These are phyloP conservation scores for Apoderus coryli DNA, from an alignment of 2,888 invertebrate genomes.

Conservation along the genomic window DNA sequence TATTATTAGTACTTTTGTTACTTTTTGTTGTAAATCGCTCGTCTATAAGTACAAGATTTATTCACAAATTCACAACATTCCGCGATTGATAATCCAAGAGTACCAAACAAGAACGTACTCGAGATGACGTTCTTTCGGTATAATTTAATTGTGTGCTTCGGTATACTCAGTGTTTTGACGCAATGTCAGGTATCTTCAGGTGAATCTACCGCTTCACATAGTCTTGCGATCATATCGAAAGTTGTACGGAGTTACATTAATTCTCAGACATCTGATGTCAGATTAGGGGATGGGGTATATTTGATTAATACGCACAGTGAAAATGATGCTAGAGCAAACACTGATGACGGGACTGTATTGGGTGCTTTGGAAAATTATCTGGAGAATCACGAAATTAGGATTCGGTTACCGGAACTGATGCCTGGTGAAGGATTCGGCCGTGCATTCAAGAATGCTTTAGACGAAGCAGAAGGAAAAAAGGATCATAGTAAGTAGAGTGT, in stretches of 20 bases:
- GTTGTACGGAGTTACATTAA: constrained; percentile 38
- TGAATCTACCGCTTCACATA: too few relatives aligned
- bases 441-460: constrained; percentile 41
- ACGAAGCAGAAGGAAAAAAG: constrained; percentile 32
- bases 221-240: constrained; percentile 27
- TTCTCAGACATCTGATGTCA: constrained; percentile 37
- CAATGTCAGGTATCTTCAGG: too few relatives aligned
- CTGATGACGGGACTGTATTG: constrained; percentile 39
- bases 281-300: constrained; percentile 48
- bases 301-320: constrained; percentile 41
- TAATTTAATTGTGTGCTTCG: too few relatives aligned
- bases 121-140: too few relatives aligned
- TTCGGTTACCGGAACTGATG: constrained; percentile 53
- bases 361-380: constrained; percentile 51
- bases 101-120: too few relatives aligned
- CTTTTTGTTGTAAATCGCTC: too few relatives aligned
- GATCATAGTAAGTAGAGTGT: constrained; percentile 39
- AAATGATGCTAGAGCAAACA: constrained; percentile 34
- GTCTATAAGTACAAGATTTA: too few relatives aligned
- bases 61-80: too few relatives aligned
- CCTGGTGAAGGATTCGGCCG: constrained; percentile 43
- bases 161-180: too few relatives aligned
- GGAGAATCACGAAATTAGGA: constrained; percentile 55
- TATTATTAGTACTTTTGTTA: too few relatives aligned
- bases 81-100: too few relatives aligned